Conservation (phyloP, 2,888 invertebrate genomes). For the Chymomyza amoena region DNA sequence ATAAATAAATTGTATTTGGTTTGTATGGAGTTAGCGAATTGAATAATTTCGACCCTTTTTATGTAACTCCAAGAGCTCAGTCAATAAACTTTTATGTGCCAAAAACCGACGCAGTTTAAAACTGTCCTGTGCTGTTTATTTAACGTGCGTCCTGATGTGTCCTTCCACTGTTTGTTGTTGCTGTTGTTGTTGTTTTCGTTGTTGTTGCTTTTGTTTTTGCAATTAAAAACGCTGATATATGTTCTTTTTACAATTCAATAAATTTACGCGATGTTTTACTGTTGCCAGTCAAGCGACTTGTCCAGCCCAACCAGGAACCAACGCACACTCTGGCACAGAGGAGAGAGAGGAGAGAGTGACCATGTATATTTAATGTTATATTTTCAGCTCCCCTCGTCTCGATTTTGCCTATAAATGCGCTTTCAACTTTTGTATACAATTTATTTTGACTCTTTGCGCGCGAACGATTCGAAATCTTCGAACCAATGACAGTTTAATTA, state of each 20-base stretch:
- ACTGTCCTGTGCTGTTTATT: slow-evolving; percentile 53
- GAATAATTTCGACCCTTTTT: slow-evolving; percentile 8
- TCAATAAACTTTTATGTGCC: slow-evolving; percentile 46
- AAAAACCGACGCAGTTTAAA: slow-evolving; percentile 35
- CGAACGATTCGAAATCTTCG: slow-evolving; percentile 68
- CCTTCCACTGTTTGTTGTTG: not conserved
- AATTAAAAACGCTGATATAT: slow-evolving; percentile 74
- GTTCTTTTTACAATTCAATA: slow-evolving; percentile 73
- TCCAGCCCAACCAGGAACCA: too few relatives aligned
- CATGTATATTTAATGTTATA: not conserved
- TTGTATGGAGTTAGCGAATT: not conserved
- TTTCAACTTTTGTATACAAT: slow-evolving; percentile 39
- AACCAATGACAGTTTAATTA: slow-evolving; percentile 72
- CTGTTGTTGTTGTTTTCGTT: slow-evolving; percentile 33
- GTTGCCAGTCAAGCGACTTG: slow-evolving; percentile 29
- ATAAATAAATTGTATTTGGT: not conserved
- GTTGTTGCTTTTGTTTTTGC: slow-evolving; percentile 48
- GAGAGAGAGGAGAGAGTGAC: too few relatives aligned
- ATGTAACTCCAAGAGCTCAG: slow-evolving; percentile 32
- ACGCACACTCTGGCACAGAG: too few relatives aligned
- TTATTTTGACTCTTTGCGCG: slow-evolving; percentile 66
- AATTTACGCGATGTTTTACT: slow-evolving; percentile 63
- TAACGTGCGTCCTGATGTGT: slow-evolving; percentile 35
- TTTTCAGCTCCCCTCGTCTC: slow-evolving; percentile 10
- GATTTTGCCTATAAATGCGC: not conserved